A percentile compares a stretch with the other conserved stretches of the same genome.
Conservation (phyloP, 2,797 vertebrate species). For the Sparidentex hasta region DNA sequence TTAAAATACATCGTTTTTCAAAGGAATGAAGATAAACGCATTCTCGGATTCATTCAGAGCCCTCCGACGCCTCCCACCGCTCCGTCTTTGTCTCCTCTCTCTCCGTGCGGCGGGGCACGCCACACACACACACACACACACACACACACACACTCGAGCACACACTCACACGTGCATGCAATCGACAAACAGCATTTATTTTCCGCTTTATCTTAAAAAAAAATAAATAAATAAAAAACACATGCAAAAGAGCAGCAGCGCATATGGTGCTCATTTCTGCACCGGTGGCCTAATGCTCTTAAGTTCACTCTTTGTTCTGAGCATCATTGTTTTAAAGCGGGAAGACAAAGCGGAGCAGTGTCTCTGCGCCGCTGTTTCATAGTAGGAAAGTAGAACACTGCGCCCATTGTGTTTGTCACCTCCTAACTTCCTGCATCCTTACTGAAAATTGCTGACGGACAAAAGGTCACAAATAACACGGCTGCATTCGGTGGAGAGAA, state of each 20-base stretch:
- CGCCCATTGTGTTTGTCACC: conserved; percentile 70
- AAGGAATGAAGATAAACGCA: conserved; percentile 48
- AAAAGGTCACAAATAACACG: conserved; percentile 39
- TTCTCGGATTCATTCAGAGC: conserved; percentile 40
- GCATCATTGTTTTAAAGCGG: conserved; percentile 75
- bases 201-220: conserved; percentile 49
- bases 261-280: conserved; percentile 79
- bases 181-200: conserved; percentile 51
- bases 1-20: conserved; percentile 52
- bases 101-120: background rate
- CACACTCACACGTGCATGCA: conserved; percentile 38
- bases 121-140: conserved; percentile 9
- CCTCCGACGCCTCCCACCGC: background rate
- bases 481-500: conserved; percentile 16
- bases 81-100: conserved; percentile 4
- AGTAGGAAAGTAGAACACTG: conserved; percentile 70
- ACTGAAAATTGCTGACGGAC: conserved; percentile 50
- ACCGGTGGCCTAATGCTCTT: conserved; percentile 77
- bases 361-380: conserved; percentile 55
- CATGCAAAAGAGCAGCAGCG: conserved; percentile 48
- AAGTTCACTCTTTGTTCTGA: conserved; percentile 75
- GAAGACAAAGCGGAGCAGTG: conserved; percentile 70
- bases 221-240: conserved; percentile 47
- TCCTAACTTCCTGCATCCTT: conserved; percentile 58
- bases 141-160: background rate